Base-by-base conservation (phyloP, 2,113 vertebrate genomes). In the Xenopus borealis region DNA sequence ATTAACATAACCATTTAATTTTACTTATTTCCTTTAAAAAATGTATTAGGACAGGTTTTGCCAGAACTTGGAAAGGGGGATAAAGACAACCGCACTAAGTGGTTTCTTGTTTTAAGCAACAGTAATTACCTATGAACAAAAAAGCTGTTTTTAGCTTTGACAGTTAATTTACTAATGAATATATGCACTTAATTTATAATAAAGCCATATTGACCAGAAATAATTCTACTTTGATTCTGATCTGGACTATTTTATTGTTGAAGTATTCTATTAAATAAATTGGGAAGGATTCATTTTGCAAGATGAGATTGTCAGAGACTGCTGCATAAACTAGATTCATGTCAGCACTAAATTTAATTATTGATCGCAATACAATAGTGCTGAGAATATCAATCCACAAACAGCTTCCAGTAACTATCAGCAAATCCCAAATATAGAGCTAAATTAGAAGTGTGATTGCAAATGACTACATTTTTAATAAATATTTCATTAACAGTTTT, bases 351-450 rank as follows among this genome's bases (percentile, higher is more conserved):
- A 94, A 92, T 90, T 88, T 90, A 94, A 94, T 91, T 93, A 95
- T 96, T 90, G 94, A 96, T 94, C 91, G 92, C 90, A 93, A 94
- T 94, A 94, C 94, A 91, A 95, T 96, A 95, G 86, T 95, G 93
- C 94, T 95, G 94, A 96, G 88, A 89, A 86, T 88, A 89, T 84
- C 86, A 89, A 88, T 92, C 85, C 87, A 83, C 72, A 88, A 89
- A 88, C 88, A 88, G 85, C 86, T 90, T 92, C 90, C 91, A 89
- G 90, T 88, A 92, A 91, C 89, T 91, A 92, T 93, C 91, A 95
- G 93, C 93, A 91, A 71, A 93, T 92, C 93, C 88, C 88, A 87
- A 90, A 94, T 88, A 89, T 89, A 91, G 85, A 86, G 83, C 62
- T 44, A 72, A 85, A 82, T 78, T 76, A 86, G 88, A 86, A 80